Conservation (phyloP, 2,113 vertebrate genomes). For the Kobus ellipsiprymnus region DNA sequence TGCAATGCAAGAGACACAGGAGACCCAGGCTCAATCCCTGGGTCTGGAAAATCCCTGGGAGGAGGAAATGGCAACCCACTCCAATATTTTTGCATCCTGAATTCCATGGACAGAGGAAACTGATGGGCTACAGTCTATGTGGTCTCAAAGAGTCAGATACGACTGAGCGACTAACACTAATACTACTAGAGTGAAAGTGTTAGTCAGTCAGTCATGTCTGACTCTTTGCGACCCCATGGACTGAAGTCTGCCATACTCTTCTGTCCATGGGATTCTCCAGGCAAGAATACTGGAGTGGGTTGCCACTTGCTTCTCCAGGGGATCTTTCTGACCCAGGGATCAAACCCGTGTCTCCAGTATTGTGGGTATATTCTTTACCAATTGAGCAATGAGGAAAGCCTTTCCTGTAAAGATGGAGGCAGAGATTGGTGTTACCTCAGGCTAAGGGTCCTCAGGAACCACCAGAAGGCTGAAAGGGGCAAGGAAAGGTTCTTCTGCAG, state of each 20-base stretch:
- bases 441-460: neutral
- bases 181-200: neutral
- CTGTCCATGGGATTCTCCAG: neutral
- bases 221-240: neutral
- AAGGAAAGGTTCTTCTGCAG: neutral
- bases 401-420: neutral
- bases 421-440: neutral
- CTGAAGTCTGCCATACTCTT: neutral
- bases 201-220: neutral
- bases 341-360: neutral
- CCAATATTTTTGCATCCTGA: neutral
- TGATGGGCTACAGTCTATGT: too few species aligned
- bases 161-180: too few species aligned
- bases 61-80: neutral
- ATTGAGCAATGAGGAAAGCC: neutral
- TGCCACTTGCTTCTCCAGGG: neutral
- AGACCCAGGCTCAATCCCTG: neutral
- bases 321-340: neutral
- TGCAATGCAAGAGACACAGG: neutral
- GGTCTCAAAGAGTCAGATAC: too few species aligned
- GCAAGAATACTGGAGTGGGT: neutral
- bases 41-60: neutral
- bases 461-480: neutral
- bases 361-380: neutral
- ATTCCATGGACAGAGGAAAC: too few species aligned